Percentiles rank a stretch among this genome's conserved stretches.
Evolutionary conservation across 2,113 vertebrate genomes (phyloP).

Genomic region (Apodemus speciosus): DNA sequence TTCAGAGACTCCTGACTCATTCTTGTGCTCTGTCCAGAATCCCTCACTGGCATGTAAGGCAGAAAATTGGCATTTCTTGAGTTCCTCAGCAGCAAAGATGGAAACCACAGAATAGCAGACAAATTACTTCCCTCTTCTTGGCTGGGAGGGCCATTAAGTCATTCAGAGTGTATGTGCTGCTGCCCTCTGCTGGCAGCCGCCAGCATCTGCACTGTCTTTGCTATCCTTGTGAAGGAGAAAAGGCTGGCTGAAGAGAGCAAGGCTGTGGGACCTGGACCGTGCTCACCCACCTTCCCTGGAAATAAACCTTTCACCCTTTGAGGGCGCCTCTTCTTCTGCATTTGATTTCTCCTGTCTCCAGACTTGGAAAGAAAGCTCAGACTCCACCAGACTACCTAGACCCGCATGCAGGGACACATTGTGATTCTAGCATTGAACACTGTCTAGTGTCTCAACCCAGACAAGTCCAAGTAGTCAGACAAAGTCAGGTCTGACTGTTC

Average conservation of each 20-base stretch:
- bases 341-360: background rate
- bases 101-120: conserved; percentile 37
- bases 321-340: background rate
- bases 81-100: background rate
- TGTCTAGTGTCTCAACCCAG: background rate
- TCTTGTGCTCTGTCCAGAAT: conserved; percentile 8
- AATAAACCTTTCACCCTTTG: background rate
- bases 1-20: background rate
- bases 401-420: background rate
- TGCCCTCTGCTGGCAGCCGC: conserved; percentile 71
- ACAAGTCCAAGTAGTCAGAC: background rate
- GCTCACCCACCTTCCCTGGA: too few species aligned
- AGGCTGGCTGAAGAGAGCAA: background rate
- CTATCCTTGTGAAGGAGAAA: background rate
- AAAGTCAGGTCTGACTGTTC: background rate
- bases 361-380: background rate
- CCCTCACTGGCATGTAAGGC: background rate
- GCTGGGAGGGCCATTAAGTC: background rate
- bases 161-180: conserved; percentile 23
- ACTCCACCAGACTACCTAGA: background rate
- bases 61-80: conserved; percentile 31
- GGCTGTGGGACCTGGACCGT: background rate
- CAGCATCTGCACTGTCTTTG: background rate
- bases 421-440: background rate
- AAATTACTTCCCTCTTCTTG: conserved; percentile 56